These are phyloP conservation scores for Calidris pugnax DNA, from an alignment of 2,113 vertebrate genomes.

Conservation along the genomic window DNA sequence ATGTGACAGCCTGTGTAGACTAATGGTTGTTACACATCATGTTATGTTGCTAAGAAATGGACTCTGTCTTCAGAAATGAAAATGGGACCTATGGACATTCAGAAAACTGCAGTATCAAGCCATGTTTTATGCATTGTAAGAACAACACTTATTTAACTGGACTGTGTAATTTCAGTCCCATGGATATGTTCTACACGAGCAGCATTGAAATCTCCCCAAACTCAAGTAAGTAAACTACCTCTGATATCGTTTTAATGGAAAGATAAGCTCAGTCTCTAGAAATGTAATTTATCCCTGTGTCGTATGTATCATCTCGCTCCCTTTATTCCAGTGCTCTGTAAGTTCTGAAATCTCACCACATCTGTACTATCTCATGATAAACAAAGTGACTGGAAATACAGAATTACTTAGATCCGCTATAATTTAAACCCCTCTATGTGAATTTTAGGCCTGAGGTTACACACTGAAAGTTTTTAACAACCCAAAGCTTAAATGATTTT, in stretches of 20 bases:
- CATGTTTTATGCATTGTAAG: not conserved
- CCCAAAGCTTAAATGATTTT: slow-evolving; percentile 20
- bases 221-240: not conserved
- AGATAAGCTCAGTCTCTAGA: not conserved
- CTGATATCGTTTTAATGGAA: not conserved
- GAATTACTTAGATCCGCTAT: not conserved
- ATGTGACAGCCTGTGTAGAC: not conserved
- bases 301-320: not conserved
- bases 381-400: not conserved
- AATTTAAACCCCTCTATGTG: not conserved
- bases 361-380: not conserved
- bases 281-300: not conserved
- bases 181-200: not conserved
- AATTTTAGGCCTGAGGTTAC: slow-evolving; percentile 11
- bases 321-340: not conserved
- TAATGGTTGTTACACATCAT: not conserved
- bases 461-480: slow-evolving; percentile 24
- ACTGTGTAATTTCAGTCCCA: not conserved
- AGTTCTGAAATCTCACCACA: not conserved
- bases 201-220: not conserved
- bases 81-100: not conserved
- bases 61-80: not conserved
- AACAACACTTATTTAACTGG: not conserved
- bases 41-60: not conserved
- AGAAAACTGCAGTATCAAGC: not conserved